A percentile compares a stretch with the other conserved stretches of the same genome.
These are phyloP conservation scores for Piliocolobus tephrosceles DNA, from an alignment of 2,113 vertebrate genomes.

Conservation along the genomic window DNA sequence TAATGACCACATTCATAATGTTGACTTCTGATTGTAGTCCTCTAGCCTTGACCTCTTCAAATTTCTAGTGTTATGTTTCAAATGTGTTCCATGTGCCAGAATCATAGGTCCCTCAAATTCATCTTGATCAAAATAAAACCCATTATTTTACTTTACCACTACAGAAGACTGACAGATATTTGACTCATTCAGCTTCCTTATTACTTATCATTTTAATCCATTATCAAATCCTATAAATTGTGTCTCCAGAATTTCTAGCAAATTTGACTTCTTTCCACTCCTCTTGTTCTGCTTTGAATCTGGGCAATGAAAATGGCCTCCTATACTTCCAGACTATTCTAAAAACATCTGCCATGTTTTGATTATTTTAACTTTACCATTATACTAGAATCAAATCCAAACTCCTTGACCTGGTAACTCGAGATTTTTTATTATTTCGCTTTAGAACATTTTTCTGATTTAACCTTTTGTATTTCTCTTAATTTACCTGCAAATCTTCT, in stretches of 20 bases:
- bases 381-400: slow-evolving; percentile 8
- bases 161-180: neutral
- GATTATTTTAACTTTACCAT: neutral
- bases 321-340: neutral
- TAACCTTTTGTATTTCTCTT: neutral
- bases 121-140: neutral
- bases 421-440: neutral
- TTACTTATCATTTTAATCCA: neutral
- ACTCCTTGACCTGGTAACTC: neutral
- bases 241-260: neutral
- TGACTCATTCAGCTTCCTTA: neutral
- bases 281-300: neutral
- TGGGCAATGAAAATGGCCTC: neutral
- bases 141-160: neutral
- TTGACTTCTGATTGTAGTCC: neutral
- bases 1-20: neutral
- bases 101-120: neutral
- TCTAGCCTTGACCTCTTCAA: neutral
- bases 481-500: neutral
- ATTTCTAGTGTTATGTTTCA: neutral
- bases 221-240: neutral
- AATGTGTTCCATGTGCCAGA: fast-evolving
- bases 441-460: neutral
- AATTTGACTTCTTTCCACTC: neutral
- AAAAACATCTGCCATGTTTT: neutral